Evolutionary conservation across 2,113 vertebrate species (phyloP).

Genomic region (Motacilla tschutschensis): DNA sequence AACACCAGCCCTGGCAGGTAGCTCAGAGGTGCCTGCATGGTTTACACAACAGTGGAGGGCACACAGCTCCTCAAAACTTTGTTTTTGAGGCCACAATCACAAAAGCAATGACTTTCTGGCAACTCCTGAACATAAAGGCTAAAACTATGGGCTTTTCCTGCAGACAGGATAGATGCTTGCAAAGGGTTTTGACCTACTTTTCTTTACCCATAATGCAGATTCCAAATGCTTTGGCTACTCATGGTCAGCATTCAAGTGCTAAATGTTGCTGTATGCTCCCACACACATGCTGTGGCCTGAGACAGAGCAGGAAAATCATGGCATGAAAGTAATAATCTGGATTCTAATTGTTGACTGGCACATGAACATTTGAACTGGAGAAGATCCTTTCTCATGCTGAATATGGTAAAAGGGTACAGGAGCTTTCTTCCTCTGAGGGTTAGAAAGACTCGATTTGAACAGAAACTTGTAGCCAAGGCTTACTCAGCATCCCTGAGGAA

Average conservation of each 20-base stretch:
- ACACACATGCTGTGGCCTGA: neutral
- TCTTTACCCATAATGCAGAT: neutral
- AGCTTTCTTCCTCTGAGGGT: neutral
- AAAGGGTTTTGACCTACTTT: neutral
- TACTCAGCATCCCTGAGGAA: neutral
- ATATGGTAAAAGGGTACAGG: slow-evolving; percentile 4
- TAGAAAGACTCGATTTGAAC: neutral
- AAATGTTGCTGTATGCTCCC: neutral
- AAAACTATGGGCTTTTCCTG: neutral
- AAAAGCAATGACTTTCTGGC: neutral
- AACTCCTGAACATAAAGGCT: neutral
- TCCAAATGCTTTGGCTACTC: neutral
- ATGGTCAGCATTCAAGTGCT: neutral
- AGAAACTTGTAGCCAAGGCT: neutral
- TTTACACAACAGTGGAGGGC: neutral
- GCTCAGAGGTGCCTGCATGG: neutral
- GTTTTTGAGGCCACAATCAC: neutral
- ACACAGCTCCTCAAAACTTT: neutral
- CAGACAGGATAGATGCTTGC: neutral
- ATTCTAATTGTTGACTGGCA: slow-evolving; percentile 12
- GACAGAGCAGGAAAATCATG: neutral
- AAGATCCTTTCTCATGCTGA: neutral
- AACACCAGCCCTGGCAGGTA: neutral
- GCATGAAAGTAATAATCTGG: slow-evolving; percentile 19
- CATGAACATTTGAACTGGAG: slow-evolving; percentile 6